phyloP scores from a whole-genome alignment of 2,888 invertebrate genomes.

The Subacronicta megacephala region DNA sequence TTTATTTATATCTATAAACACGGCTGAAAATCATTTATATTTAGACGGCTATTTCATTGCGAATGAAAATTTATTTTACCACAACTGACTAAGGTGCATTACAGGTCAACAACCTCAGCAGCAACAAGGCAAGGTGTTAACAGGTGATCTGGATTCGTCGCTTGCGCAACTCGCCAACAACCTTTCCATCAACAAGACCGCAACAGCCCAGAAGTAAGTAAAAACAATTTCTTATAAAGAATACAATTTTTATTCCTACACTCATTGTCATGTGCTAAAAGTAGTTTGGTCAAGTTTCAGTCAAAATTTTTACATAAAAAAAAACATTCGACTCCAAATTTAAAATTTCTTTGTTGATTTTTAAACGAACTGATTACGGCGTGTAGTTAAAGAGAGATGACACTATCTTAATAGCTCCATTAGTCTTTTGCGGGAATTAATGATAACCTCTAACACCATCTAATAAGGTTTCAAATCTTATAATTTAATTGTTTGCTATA shows the following conservation, averaged over 20 bases:
- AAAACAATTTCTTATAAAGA: neutral
- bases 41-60: slow-evolving; percentile 8
- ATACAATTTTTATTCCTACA: slow-evolving; percentile 46
- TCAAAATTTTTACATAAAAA: slow-evolving; percentile 33
- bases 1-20: slow-evolving; percentile 7
- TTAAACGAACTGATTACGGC: too few species aligned
- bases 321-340: neutral
- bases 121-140: slow-evolving; percentile 93
- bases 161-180: slow-evolving; percentile 98
- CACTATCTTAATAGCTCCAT: neutral
- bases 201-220: slow-evolving; percentile 92
- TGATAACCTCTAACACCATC: too few species aligned
- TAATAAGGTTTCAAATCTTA: too few species aligned
- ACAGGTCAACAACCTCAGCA: slow-evolving; percentile 80
- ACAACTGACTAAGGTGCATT: slow-evolving; percentile 44
- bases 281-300: slow-evolving; percentile 65
- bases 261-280: slow-evolving; percentile 63
- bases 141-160: slow-evolving; percentile 98
- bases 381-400: neutral
- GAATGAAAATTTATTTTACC: slow-evolving; percentile 21
- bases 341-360: too few species aligned
- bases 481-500: neutral
- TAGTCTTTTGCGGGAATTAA: too few species aligned
- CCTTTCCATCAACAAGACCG: slow-evolving; percentile 95
- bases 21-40: slow-evolving; percentile 18